phyloP scores from a whole-genome alignment of 1,140 invertebrate species.

The Lordiphosa collinella region DNA sequence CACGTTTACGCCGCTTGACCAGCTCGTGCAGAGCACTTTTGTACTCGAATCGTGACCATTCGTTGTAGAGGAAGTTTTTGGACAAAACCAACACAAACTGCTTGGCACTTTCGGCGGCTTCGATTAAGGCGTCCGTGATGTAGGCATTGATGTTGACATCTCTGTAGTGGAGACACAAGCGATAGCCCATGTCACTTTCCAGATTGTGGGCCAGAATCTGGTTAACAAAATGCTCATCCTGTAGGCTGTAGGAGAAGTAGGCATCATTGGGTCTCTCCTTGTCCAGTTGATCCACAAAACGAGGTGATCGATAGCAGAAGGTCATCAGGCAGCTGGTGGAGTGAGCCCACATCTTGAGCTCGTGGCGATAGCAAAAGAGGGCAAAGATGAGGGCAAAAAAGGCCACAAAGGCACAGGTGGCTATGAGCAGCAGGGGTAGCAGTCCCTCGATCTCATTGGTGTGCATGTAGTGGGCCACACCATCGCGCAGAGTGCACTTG shows the following conservation, averaged over 20 bases:
- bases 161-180: constrained; percentile 91
- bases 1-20: constrained; percentile 88
- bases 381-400: constrained; percentile 87
- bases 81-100: constrained; percentile 94
- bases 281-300: constrained; percentile 86
- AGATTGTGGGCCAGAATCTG: constrained; percentile 91
- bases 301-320: constrained; percentile 89
- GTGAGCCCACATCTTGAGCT: constrained; percentile 92
- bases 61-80: constrained; percentile 95
- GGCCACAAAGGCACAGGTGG: constrained; percentile 86
- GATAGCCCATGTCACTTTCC: constrained; percentile 88
- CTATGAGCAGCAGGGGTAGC: constrained; percentile 87
- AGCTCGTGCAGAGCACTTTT: constrained; percentile 95
- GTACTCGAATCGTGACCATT: constrained; percentile 96
- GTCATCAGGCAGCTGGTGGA: constrained; percentile 87
- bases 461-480: constrained; percentile 86
- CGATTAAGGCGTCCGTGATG: constrained; percentile 92
- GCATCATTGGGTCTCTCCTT: constrained; percentile 93
- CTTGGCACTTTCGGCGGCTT: constrained; percentile 93
- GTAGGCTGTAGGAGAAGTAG: constrained; percentile 93
- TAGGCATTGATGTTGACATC: constrained; percentile 91
- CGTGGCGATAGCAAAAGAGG: constrained; percentile 89
- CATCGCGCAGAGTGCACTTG: constrained; percentile 84
- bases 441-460: constrained; percentile 89
- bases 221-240: constrained; percentile 93